Conservation (phyloP, 2,797 vertebrate genomes). For the Urocyon cinereoargenteus region DNA sequence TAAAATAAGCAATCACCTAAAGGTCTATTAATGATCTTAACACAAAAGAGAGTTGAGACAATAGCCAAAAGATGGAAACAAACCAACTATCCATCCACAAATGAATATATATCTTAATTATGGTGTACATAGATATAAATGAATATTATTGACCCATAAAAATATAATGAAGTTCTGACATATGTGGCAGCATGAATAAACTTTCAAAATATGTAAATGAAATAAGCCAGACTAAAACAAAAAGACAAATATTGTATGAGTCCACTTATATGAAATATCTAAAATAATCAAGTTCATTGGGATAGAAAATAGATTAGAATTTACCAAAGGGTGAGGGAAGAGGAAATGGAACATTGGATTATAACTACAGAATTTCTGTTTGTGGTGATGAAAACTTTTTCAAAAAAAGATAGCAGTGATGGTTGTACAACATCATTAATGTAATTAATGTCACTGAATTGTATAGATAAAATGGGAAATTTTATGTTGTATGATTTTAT, state of each 20-base stretch:
- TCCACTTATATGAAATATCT: not conserved
- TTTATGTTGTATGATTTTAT: not conserved
- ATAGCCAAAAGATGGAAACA: not conserved
- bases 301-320: not conserved
- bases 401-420: not conserved
- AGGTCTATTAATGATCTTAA: not conserved
- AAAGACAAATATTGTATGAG: not conserved
- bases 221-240: not conserved
- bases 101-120: not conserved
- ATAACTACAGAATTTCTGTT: not conserved
- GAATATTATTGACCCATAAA: not conserved
- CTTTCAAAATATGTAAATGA: not conserved
- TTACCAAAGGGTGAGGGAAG: not conserved
- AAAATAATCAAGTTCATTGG: not conserved
- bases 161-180: not conserved
- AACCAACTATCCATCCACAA: not conserved
- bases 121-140: not conserved
- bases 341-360: not conserved
- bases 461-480: not conserved
- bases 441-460: not conserved
- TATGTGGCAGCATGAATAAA: not conserved
- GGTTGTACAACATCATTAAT: not conserved
- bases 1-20: not conserved
- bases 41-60: not conserved
- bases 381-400: not conserved